Evolutionary conservation across 2,797 vertebrate species (phyloP).

Genomic region (Spizella passerina): DNA sequence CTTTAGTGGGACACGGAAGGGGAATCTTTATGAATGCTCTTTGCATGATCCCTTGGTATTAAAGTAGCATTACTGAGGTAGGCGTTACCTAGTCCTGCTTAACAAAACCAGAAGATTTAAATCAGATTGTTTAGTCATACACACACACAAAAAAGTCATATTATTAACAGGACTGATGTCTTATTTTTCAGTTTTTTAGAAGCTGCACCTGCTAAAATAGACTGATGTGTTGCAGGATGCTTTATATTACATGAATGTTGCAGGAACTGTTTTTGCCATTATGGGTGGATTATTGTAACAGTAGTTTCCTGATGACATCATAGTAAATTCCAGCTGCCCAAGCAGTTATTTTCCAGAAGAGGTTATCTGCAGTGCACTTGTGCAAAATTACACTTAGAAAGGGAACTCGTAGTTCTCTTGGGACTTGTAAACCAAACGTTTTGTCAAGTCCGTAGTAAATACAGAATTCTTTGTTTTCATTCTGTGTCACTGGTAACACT

Average conservation of each 20-base stretch:
- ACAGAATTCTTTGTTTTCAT: background rate
- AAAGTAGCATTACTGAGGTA: background rate
- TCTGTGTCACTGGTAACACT: background rate
- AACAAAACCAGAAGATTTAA: background rate
- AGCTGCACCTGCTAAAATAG: constrained; percentile 9
- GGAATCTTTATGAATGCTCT: background rate
- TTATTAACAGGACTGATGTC: background rate
- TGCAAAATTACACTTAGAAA: constrained; percentile 37
- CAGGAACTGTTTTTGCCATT: constrained; percentile 52
- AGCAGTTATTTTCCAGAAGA: constrained; percentile 46
- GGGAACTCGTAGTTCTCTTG: background rate
- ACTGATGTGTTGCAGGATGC: background rate
- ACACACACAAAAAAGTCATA: background rate
- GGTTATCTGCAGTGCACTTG: constrained; percentile 57
- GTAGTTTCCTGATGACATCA: constrained; percentile 68
- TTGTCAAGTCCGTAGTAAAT: background rate
- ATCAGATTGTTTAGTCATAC: background rate
- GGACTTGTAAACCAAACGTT: background rate
- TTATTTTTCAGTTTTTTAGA: background rate
- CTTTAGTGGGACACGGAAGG: background rate
- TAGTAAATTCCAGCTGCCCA: constrained; percentile 52
- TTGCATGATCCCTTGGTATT: background rate
- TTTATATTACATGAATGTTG: background rate
- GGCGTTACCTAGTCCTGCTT: background rate
- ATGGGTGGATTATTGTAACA: constrained; percentile 41